Conservation (phyloP, 2,113 vertebrate species). For the Plestiodon gilberti region DNA sequence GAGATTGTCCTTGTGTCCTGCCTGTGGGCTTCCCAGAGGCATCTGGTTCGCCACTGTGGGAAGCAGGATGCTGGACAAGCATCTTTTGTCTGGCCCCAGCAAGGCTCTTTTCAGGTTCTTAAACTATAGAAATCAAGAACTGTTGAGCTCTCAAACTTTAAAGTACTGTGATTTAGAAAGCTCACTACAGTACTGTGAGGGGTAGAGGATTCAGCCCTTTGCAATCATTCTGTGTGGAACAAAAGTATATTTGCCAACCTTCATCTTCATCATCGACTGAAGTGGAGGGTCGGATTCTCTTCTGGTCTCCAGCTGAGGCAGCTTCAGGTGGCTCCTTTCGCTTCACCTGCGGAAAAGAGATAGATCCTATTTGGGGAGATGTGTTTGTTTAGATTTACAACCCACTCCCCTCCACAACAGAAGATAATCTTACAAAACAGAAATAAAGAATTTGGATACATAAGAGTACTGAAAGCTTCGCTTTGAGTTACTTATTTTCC, state of each 20-base stretch:
- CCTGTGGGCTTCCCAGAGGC: too few relatives aligned
- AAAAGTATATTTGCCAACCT: conserved; percentile 76
- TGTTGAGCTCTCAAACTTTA: background rate
- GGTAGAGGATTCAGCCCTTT: conserved; percentile 50
- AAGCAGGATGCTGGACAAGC: too few relatives aligned
- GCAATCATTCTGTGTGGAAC: conserved; percentile 46
- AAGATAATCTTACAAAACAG: background rate
- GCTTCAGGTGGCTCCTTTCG: conserved; percentile 95
- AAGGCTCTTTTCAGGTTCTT: too few relatives aligned
- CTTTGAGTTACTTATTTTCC: background rate
- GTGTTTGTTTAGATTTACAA: background rate
- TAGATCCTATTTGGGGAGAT: background rate
- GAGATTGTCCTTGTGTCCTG: too few relatives aligned
- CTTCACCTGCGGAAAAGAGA: conserved; percentile 83
- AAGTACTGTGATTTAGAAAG: background rate
- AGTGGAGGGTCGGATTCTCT: conserved; percentile 90
- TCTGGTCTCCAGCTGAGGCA: conserved; percentile 86
- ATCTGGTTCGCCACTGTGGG: too few relatives aligned
- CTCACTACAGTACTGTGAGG: conserved; percentile 37
- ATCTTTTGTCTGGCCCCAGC: too few relatives aligned
- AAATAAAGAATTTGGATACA: background rate
- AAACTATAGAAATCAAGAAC: background rate
- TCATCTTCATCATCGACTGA: conserved; percentile 96
- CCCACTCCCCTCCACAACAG: background rate
- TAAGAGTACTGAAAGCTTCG: background rate